Conservation (phyloP, 2,113 vertebrate genomes). For the Rhinopithecus roxellana region DNA sequence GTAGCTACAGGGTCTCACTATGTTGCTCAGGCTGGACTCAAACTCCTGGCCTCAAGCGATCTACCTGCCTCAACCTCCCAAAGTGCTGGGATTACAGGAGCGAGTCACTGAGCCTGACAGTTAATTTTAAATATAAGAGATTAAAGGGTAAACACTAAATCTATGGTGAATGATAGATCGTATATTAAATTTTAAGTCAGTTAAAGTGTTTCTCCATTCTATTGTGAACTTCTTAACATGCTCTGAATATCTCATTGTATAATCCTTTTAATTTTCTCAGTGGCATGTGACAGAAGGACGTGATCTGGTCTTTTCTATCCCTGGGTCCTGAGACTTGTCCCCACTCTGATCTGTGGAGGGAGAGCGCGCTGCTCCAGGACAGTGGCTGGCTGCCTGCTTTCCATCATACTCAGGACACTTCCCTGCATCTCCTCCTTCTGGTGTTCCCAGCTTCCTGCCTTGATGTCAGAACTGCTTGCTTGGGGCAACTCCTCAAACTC, state of each 20-base stretch:
- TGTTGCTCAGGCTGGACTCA: too few relatives aligned
- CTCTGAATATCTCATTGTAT: not conserved
- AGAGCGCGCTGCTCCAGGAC: not conserved
- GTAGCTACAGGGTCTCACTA: too few relatives aligned
- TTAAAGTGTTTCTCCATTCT: not conserved
- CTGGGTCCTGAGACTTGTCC: not conserved
- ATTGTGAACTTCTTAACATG: not conserved
- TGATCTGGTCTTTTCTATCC: not conserved
- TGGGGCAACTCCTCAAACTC: not conserved
- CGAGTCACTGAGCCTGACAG: not conserved
- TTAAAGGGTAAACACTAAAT: not conserved
- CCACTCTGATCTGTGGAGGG: not conserved
- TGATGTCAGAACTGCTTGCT: not conserved
- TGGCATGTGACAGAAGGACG: not conserved
- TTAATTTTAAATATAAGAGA: not conserved
- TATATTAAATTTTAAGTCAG: slow-evolving; percentile 17
- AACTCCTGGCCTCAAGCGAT: too few relatives aligned
- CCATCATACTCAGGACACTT: too few relatives aligned
- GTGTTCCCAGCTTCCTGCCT: not conserved
- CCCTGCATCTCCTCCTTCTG: not conserved
- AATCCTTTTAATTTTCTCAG: slow-evolving; percentile 20
- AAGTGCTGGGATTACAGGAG: too few relatives aligned
- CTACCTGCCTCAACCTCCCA: too few relatives aligned
- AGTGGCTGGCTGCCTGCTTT: not conserved
- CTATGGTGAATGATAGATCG: not conserved